Evolutionary conservation across 2,113 vertebrate species (phyloP).

Genomic region (Ctenomys sociabilis): DNA sequence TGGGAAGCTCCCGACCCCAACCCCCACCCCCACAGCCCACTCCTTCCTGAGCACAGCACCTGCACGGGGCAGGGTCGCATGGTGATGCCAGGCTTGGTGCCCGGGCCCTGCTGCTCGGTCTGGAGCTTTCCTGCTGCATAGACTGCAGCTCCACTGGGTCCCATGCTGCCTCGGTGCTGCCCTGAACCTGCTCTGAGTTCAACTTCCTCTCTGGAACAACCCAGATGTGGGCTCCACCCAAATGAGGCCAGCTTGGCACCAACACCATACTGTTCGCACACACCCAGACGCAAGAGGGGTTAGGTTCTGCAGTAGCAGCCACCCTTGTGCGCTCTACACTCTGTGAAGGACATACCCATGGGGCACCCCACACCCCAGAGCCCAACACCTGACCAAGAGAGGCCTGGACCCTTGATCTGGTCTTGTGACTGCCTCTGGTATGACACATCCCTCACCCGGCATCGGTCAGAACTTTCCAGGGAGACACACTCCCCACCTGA

Average conservation of each 20-base stretch:
- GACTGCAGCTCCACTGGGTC: neutral
- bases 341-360: neutral
- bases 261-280: neutral
- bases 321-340: neutral
- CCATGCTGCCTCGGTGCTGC: rapidly evolving
- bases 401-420: rapidly evolving
- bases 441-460: rapidly evolving
- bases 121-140: no score
- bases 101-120: rapidly evolving
- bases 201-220: neutral
- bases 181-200: neutral
- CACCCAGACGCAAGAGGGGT: rapidly evolving
- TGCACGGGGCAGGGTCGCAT: rapidly evolving
- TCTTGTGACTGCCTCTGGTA: rapidly evolving
- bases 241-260: neutral
- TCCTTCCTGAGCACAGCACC: neutral
- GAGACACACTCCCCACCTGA: neutral
- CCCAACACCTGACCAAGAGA: rapidly evolving
- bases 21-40: no score
- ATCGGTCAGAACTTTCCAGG: rapidly evolving
- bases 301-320: neutral
- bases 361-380: rapidly evolving
- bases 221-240: neutral
- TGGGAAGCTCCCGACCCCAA: no score
- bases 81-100: rapidly evolving